phyloP scores from a whole-genome alignment of 2,888 invertebrate species.

The Tillus elongatus region DNA sequence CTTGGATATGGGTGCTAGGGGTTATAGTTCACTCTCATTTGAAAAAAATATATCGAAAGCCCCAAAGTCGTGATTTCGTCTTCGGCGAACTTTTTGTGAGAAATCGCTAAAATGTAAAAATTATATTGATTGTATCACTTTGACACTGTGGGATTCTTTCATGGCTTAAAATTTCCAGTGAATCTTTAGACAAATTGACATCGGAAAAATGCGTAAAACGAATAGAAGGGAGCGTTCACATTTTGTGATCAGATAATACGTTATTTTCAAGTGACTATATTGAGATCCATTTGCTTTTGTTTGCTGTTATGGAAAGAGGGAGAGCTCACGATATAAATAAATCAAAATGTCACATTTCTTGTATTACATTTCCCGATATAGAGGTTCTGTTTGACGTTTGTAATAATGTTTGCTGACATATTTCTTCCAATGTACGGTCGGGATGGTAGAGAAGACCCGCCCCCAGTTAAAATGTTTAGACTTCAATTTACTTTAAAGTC shows the following conservation, averaged over 20 bases:
- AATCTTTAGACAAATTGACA: slow-evolving; percentile 1
- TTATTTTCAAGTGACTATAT: slow-evolving; percentile 20
- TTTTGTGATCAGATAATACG: slow-evolving; percentile 24
- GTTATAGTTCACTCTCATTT: too few relatives aligned
- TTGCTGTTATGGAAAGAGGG: too few relatives aligned
- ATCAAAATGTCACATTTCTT: slow-evolving; percentile 37
- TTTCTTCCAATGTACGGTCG: slow-evolving; percentile 28
- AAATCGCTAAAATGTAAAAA: too few relatives aligned
- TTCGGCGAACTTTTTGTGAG: too few relatives aligned
- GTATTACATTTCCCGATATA: slow-evolving; percentile 35
- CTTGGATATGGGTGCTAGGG: too few relatives aligned
- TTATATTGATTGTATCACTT: too few relatives aligned
- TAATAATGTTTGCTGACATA: slow-evolving; percentile 38
- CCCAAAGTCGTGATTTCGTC: too few relatives aligned
- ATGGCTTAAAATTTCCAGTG: too few relatives aligned
- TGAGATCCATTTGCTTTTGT: slow-evolving; percentile 28
- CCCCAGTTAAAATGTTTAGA: slow-evolving; percentile 39
- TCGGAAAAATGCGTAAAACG: slow-evolving; percentile 16
- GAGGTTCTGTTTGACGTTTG: slow-evolving; percentile 35
- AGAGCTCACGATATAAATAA: slow-evolving; percentile 30
- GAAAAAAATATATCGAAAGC: too few relatives aligned
- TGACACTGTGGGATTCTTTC: too few relatives aligned
- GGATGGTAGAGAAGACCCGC: slow-evolving; percentile 32
- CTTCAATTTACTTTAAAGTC: slow-evolving; percentile 37
- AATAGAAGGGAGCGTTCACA: slow-evolving; percentile 23